Evolutionary conservation across 2,797 vertebrate species (phyloP).

Genomic region (Coregonus sp.): DNA sequence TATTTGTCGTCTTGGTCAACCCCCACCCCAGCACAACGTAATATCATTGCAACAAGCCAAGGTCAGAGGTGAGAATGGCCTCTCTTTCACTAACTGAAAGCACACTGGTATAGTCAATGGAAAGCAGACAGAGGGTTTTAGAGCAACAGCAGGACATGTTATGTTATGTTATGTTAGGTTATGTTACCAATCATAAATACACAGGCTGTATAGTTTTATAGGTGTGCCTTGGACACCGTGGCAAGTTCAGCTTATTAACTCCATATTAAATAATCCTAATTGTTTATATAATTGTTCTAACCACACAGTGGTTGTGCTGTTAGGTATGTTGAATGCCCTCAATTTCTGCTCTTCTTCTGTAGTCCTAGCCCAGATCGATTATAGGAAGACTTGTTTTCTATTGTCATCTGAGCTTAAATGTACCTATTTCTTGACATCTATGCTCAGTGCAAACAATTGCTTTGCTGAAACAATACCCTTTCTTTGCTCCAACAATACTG

Average conservation of each 20-base stretch:
- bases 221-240: neutral
- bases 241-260: neutral
- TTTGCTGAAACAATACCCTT: neutral
- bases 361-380: neutral
- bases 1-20: neutral
- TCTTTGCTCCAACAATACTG: neutral
- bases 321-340: neutral
- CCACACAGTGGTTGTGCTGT: neutral
- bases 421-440: neutral
- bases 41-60: neutral
- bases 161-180: neutral
- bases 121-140: neutral
- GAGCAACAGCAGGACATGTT: neutral
- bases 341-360: neutral
- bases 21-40: too few species aligned
- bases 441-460: conserved; percentile 1
- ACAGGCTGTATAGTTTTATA: neutral
- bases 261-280: neutral
- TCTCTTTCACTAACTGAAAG: neutral
- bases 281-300: neutral
- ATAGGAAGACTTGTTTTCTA: neutral
- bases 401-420: neutral
- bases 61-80: neutral
- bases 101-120: neutral
- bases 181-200: neutral